Evolutionary conservation across 2,888 invertebrate species (phyloP).

Genomic region (Hypselothyrea guttata): DNA sequence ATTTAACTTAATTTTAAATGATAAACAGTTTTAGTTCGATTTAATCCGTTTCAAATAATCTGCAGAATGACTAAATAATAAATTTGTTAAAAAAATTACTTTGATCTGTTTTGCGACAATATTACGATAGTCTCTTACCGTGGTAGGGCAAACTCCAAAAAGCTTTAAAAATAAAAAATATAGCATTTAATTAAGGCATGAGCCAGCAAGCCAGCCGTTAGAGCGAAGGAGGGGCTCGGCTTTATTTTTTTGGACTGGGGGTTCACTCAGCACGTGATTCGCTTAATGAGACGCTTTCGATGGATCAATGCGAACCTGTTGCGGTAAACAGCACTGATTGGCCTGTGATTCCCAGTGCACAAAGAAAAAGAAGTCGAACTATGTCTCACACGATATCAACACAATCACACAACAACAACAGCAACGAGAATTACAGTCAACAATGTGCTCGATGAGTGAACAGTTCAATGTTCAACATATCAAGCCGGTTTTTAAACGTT

Average conservation of each 20-base stretch:
- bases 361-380: conserved; percentile 50
- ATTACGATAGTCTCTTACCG: not conserved
- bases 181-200: conserved; percentile 27
- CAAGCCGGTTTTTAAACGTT: conserved; percentile 47
- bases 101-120: not conserved
- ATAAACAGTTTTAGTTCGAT: no score
- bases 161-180: conserved; percentile 20
- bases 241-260: conserved; percentile 37
- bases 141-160: conserved; percentile 1
- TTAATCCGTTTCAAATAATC: no score
- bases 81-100: no score
- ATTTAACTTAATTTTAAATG: no score
- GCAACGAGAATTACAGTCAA: not conserved
- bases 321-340: conserved; percentile 39
- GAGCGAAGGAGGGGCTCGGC: conserved; percentile 46
- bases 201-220: conserved; percentile 27
- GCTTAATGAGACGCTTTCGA: conserved; percentile 42
- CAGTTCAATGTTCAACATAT: conserved; percentile 32
- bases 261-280: conserved; percentile 63
- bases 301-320: conserved; percentile 47
- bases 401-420: conserved; percentile 6
- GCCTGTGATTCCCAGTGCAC: conserved; percentile 45
- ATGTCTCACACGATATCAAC: conserved; percentile 19
- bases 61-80: no score
- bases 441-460: conserved; percentile 11